Conservation (phyloP, 2,888 invertebrate species). For the Tortrix viridana region DNA sequence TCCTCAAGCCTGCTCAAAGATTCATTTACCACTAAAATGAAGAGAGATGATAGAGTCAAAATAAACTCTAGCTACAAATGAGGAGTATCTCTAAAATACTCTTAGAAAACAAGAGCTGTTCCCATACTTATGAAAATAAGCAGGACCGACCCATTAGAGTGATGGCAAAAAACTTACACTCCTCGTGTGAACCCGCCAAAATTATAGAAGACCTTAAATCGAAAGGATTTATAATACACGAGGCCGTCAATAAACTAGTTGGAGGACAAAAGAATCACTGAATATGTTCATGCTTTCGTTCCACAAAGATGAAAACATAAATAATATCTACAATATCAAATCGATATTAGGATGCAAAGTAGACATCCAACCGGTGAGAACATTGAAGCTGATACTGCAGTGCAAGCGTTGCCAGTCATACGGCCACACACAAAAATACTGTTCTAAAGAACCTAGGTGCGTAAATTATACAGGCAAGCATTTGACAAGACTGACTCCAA, state of each 20-base stretch:
- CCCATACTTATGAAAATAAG: conserved; percentile 36
- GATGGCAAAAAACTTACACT: conserved; percentile 27
- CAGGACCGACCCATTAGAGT: conserved; percentile 35
- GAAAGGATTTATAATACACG: conserved; percentile 9
- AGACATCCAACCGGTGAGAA: conserved; percentile 26
- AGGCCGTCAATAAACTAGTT: conserved; percentile 24
- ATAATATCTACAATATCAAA: conserved; percentile 18
- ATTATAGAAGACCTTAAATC: conserved; percentile 13
- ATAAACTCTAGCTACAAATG: background rate
- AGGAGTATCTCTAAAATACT: conserved; percentile 1
- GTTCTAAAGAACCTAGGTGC: conserved; percentile 32
- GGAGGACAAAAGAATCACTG: conserved; percentile 27
- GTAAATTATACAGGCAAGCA: conserved; percentile 30
- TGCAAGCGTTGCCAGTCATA: conserved; percentile 35
- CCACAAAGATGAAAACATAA: conserved; percentile 26
- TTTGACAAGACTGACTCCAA: conserved; percentile 21
- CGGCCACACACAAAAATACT: conserved; percentile 30
- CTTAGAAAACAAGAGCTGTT: conserved; percentile 16
- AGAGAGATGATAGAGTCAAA: background rate
- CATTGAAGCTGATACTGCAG: conserved; percentile 27
- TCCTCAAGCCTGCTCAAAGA: background rate
- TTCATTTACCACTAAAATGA: background rate
- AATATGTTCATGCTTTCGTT: conserved; percentile 31
- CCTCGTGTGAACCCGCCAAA: conserved; percentile 7
- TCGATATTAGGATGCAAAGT: conserved; percentile 26